phyloP scores from a whole-genome alignment of 1,140 invertebrate genomes.

The Apis laboriosa region DNA sequence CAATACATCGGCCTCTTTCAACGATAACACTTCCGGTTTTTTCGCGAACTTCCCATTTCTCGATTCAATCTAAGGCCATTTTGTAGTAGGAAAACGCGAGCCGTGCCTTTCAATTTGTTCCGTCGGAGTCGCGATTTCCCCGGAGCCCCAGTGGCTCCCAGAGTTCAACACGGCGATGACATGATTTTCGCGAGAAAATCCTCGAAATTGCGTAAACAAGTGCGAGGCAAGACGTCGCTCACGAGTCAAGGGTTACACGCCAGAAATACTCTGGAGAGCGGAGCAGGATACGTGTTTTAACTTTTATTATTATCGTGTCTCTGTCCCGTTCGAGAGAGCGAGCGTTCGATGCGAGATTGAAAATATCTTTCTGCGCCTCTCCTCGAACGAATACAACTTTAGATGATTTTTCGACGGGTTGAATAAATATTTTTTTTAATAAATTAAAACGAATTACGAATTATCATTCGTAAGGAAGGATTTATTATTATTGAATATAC shows the following conservation, averaged over 20 bases:
- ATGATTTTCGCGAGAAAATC: slow-evolving; percentile 24
- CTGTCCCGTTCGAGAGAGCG: neutral
- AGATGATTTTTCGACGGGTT: no score
- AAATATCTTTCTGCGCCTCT: neutral
- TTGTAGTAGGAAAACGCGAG: neutral
- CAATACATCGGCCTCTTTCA: neutral
- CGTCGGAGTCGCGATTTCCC: neutral
- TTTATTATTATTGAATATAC: neutral
- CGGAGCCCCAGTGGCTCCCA: neutral
- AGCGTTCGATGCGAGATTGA: no score
- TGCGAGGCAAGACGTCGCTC: slow-evolving; percentile 5
- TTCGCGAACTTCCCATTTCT: neutral
- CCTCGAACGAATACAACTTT: neutral
- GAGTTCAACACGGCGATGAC: neutral
- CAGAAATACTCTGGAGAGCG: slow-evolving; percentile 44
- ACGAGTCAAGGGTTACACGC: slow-evolving; percentile 49
- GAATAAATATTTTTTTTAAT: neutral
- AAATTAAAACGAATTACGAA: neutral
- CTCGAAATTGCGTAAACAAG: slow-evolving; percentile 36
- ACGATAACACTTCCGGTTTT: neutral
- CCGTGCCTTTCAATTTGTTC: slow-evolving; percentile 7
- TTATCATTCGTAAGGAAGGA: neutral
- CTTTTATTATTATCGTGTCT: slow-evolving; percentile 4
- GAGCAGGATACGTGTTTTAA: neutral
- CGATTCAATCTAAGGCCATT: neutral